A percentile compares a stretch with the other conserved stretches of the same genome.
phyloP scores from a whole-genome alignment of 1,140 invertebrate genomes.

The Nasonia vitripennis region DNA sequence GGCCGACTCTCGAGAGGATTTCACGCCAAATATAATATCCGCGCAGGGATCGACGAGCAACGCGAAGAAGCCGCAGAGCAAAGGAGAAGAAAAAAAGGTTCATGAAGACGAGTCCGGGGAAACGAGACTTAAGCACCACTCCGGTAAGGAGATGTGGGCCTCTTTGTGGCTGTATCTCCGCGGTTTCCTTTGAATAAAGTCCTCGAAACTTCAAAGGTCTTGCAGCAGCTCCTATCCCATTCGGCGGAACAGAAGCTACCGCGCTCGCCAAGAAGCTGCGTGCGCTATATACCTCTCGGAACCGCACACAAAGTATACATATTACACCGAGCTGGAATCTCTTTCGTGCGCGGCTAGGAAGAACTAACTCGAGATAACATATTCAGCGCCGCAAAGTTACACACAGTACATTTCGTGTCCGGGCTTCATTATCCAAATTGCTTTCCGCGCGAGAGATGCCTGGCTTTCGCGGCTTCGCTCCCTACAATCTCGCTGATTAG shows the following conservation, averaged over 20 bases:
- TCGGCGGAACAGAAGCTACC: neutral
- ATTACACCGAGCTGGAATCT: neutral
- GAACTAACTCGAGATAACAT: slow-evolving; percentile 15
- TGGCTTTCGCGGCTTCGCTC: neutral
- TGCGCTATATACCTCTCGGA: neutral
- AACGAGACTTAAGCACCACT: slow-evolving; percentile 29
- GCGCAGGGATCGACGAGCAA: neutral
- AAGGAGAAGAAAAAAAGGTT: neutral
- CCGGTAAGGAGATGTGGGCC: neutral
- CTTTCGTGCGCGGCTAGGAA: slow-evolving; percentile 10
- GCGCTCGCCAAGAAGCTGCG: neutral
- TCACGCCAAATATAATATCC: neutral
- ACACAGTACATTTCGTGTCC: neutral
- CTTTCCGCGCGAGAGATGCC: slow-evolving; percentile 4
- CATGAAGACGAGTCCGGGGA: slow-evolving; percentile 19
- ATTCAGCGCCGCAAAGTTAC: slow-evolving; percentile 20
- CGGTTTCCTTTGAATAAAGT: slow-evolving; percentile 44
- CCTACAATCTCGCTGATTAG: slow-evolving; percentile 42
- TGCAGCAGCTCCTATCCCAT: neutral
- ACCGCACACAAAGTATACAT: neutral
- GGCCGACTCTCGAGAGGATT: neutral
- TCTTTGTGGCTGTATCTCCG: slow-evolving; percentile 21
- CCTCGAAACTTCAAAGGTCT: slow-evolving; percentile 40
- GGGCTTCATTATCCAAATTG: slow-evolving; percentile 49
- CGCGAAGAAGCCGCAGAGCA: neutral